Evolutionary conservation across 1,140 invertebrate species (phyloP), one percentile per base, ranked within the genome.

Genomic region (Phymastichus coffea): DNA sequence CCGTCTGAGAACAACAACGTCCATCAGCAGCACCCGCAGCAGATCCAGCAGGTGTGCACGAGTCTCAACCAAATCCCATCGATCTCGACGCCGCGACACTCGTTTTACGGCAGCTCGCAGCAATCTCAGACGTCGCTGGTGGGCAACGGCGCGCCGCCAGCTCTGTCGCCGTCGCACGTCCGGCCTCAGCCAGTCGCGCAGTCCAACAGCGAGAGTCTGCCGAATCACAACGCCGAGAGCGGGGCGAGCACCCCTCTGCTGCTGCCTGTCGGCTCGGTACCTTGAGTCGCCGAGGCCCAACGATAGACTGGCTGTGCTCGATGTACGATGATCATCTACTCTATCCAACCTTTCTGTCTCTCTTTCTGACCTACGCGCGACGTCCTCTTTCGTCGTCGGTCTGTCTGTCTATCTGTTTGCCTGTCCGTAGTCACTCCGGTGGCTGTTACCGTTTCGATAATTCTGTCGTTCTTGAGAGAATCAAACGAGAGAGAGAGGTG

Each of bases 241-340:
- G 70, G 69, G 8, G 63, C 77, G 10, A 78, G 69, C 47, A 67
- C 77, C 4, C 76, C 77, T 0, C 70, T 79, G 1, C 68, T 79
- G 0, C 38, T 59, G 9, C 64, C 70, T 25, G 70, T 74, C 1
- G 71, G 69, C 48, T 69, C 75, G 2, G 63, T 70, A 17, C 74
- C 74, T 30, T 69, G 73, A 46, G 68, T 8, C 38, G 15, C 28
- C 28, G 28, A 12, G 6, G 28, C 28, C 28, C 28, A 12, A 30
- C 28, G 28, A 30, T 8, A 30, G 28, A 30, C 28, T 30, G 28
- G 6, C 12, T 30, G 28, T 12, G 28, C 28, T 6, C 28, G 28
- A 30, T 6, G 28, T 30, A 30, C 6, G 28, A 30, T 6, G 28
- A n/a, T n/a, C n/a, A n/a, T n/a, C n/a, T n/a, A n/a, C n/a, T n/a